Evolutionary conservation across 2,113 vertebrate genomes (phyloP), one percentile per base, ranked within the genome.

Genomic region (Centropristis striata): DNA sequence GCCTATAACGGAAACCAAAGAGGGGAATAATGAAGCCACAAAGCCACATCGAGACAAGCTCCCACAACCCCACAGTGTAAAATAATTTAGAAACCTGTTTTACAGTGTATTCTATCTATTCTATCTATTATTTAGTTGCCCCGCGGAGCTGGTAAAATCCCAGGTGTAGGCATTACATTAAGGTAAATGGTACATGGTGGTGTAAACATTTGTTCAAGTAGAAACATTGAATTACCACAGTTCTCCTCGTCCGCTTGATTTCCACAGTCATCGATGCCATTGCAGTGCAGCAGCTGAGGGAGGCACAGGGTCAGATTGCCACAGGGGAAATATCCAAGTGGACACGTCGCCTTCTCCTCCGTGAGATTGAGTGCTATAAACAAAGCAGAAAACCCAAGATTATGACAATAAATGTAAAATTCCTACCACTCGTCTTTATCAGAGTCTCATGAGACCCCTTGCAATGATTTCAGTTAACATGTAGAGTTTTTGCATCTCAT

Each of bases 321-420:
- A 68, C 98, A 99, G 0, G 98, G 97, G 79, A 99, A 99, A 81
- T 96, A 97, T 77, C 98, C 98, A 8, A 99, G 94, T 5, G 96
- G 95, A 18, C 98, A 98, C 0, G 72, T 23, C 14, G 61, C 49
- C 64, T 50, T 90, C 82, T 95, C 94, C 76, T 94, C 88, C 0
- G 88, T 90, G 23, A 92, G 73, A 81, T 96, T 95, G 78, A 94
- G 86, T 23, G 90, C 92, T 78, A 84, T 83, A 21, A 80, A 47
- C 60, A 89, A 78, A 74, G 23, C 94, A 97, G 84, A 59, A 65
- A 18, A 57, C 14, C 2, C 25, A 67, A 63, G 4, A 60, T 39
- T 11, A 12, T n/a, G 13, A 73, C 37, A 54, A 39, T 25, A 1
- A 65, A 55, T 20, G 23, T 2, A 16, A 37, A 1, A 42, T 15